Conservation (phyloP, 2,113 vertebrate species). For the Prietella phreatophila region DNA sequence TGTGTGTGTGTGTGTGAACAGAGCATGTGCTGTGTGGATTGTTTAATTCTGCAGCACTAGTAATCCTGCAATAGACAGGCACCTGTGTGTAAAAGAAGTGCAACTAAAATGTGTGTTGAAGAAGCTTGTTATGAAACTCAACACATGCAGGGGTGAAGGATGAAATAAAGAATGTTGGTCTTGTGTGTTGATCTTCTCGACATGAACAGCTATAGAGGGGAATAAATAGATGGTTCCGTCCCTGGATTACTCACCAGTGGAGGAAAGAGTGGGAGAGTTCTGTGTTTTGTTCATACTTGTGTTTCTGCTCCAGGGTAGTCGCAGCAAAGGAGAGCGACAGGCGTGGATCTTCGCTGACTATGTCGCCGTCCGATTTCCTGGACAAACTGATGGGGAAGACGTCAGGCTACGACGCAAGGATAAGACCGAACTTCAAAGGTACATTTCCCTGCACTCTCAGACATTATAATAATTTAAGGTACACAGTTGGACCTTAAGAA, state of each 20-base stretch:
- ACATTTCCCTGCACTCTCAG: slow-evolving; percentile 43
- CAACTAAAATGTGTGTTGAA: neutral
- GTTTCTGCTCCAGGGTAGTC: slow-evolving; percentile 71
- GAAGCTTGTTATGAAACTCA: neutral
- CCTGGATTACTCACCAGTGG: neutral
- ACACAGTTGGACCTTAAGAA: neutral
- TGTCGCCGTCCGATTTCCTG: slow-evolving; percentile 98
- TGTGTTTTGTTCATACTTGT: slow-evolving; percentile 11
- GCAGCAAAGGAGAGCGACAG: slow-evolving; percentile 95
- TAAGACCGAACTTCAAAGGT: slow-evolving; percentile 99
- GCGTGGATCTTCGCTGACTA: slow-evolving; percentile 82
- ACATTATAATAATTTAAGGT: neutral
- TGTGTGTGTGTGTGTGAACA: neutral
- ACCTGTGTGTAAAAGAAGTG: neutral
- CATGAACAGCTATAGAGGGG: neutral
- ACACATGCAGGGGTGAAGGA: neutral
- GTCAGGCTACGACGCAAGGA: slow-evolving; percentile 96
- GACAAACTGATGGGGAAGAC: slow-evolving; percentile 98
- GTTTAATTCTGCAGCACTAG: neutral
- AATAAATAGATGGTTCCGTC: neutral
- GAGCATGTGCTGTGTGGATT: neutral
- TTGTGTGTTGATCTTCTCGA: neutral
- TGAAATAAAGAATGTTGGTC: neutral
- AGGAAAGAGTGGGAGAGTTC: neutral
- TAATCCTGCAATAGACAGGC: neutral